Evolutionary conservation across 2,113 vertebrate species (phyloP), one percentile per base, ranked within the genome.

Genomic region (Carlito syrichta): DNA sequence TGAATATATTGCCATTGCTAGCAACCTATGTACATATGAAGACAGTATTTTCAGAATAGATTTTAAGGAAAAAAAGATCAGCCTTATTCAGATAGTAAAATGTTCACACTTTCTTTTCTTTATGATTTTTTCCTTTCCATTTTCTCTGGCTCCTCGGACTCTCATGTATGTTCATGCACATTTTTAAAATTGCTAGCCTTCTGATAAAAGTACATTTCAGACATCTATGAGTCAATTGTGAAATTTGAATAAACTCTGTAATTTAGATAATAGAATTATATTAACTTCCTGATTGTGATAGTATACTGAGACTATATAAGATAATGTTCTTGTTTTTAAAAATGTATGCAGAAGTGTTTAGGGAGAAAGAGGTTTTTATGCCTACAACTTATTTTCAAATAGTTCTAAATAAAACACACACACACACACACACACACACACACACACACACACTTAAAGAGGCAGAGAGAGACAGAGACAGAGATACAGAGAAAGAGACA

Each of bases 211-310:
- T 63, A 68, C 71, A 66, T 95, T 73, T 83, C 87, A 95, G 62
- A 76, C 5, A 83, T 86, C 66, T 86, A 8, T 62, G 94, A 95
- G 27, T 23, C 54, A 95, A n/a, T 32, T 83, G 66, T 90, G 22
- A 92, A 86, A 96, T 83, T n/a, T 86, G 10, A 92, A 96, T 95
- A 89, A 93, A 38, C 23, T 66, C 48, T 73, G 5, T 52, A 89
- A 76, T 86, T 58, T 82, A 63, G 16, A 63, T 56, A 91, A 32
- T n/a, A 68, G 6, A 63, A 76, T 14, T 43, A 5, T 60, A 81
- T 45, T 90, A 66, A 94, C 40, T 77, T 89, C 10, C 60, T 78
- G n/a, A 68, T 76, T 86, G 23, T 20, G 4, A 38, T 54, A 83
- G 8, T 56, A 35, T 71, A 45, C 30, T 85, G 1, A 86, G 52